Conservation (phyloP, 2,797 vertebrate species). For the Florisuga fusca region DNA sequence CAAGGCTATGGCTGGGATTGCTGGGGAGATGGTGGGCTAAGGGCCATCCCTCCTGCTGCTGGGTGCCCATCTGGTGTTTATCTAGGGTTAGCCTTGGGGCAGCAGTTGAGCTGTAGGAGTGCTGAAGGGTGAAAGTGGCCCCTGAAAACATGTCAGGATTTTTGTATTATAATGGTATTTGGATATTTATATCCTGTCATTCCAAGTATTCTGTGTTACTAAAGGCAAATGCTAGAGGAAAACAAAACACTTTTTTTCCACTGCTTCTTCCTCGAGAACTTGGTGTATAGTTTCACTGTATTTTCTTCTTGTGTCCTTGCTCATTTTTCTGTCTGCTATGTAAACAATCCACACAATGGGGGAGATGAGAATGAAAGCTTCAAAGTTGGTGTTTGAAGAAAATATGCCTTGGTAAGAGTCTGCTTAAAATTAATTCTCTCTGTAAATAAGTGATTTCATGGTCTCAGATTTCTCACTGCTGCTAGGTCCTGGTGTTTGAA, state of each 20-base stretch:
- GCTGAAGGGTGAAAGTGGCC: not conserved
- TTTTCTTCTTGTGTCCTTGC: constrained; percentile 20
- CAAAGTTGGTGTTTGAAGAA: constrained; percentile 57
- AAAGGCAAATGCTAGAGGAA: not conserved
- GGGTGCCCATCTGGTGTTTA: not conserved
- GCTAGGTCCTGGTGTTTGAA: not conserved
- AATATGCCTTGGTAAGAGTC: constrained; percentile 52
- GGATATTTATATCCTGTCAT: constrained; percentile 1
- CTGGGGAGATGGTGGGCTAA: not conserved
- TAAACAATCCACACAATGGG: constrained; percentile 42
- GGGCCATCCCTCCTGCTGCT: not conserved
- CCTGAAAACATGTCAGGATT: not conserved
- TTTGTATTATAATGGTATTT: not conserved
- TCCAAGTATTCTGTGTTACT: not conserved
- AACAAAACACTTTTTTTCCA: not conserved
- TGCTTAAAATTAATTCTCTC: constrained; percentile 56
- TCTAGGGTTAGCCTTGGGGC: not conserved
- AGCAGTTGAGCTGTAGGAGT: not conserved
- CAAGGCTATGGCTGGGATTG: rapidly evolving
- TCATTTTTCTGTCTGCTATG: constrained; percentile 48
- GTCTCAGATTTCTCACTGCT: constrained; percentile 47
- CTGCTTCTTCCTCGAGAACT: not conserved
- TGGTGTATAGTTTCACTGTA: not conserved
- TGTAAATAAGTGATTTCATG: constrained; percentile 63
- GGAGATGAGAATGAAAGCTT: constrained; percentile 44